These are phyloP conservation scores for Rynchops niger DNA, from an alignment of 2,113 vertebrate genomes.

Conservation along the genomic window DNA sequence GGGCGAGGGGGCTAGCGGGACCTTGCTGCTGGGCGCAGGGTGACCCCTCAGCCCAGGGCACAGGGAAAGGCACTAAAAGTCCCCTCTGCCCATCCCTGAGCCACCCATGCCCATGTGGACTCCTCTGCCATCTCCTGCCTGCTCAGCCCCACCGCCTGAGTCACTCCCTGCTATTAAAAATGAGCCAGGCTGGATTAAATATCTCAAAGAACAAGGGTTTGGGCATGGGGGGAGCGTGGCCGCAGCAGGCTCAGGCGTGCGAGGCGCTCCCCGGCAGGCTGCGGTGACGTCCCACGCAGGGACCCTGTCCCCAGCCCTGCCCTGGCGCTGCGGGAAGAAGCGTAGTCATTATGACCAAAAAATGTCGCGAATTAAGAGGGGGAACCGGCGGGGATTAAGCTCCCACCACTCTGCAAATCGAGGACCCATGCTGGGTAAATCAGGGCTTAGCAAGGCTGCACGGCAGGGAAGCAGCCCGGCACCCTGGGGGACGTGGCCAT, in stretches of 20 bases:
- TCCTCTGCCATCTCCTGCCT: background rate
- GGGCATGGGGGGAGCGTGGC: background rate
- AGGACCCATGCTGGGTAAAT: accelerated
- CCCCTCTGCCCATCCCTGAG: background rate
- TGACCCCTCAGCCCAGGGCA: accelerated
- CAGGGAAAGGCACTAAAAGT: background rate
- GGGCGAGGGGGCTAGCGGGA: background rate
- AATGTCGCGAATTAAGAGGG: background rate
- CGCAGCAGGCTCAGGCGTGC: accelerated
- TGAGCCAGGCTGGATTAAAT: background rate
- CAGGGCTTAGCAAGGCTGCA: background rate
- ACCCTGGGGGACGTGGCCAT: background rate
- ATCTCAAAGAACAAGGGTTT: background rate
- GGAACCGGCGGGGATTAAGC: background rate
- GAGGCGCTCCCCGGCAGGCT: background rate
- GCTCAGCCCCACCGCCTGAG: background rate
- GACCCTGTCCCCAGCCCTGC: background rate
- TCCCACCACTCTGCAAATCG: background rate
- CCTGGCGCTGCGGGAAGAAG: background rate
- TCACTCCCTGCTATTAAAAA: background rate
- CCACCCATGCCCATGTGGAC: accelerated
- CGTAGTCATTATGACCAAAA: background rate
- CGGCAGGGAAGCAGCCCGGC: background rate
- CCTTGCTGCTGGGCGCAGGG: background rate
- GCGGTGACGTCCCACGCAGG: background rate